Conservation (phyloP, 2,888 invertebrate genomes). For the Volucella inanis region DNA sequence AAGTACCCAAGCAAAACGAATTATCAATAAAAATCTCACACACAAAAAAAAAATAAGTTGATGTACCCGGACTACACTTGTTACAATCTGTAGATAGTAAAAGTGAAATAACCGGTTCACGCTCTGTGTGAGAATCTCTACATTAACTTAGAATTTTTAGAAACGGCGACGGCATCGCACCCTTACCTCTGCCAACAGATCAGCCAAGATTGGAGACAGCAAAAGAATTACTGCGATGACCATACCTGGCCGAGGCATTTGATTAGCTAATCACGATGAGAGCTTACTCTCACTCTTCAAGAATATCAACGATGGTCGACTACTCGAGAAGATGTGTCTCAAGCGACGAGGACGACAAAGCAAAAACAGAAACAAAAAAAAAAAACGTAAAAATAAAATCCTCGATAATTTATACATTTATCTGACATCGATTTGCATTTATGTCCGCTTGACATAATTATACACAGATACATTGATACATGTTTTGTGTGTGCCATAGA, state of each 20-base stretch:
- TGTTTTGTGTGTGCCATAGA: slow-evolving; percentile 38
- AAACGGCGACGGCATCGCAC: background rate
- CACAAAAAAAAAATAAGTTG: slow-evolving; percentile 32
- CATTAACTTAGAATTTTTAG: slow-evolving; percentile 32
- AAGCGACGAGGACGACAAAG: slow-evolving; percentile 21
- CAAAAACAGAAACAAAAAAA: slow-evolving; percentile 15
- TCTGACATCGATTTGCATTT: slow-evolving; percentile 70
- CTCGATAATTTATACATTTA: slow-evolving; percentile 69
- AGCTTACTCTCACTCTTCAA: slow-evolving; percentile 62
- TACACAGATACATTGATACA: slow-evolving; percentile 35
- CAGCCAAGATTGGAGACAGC: slow-evolving; percentile 12
- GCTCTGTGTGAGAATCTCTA: slow-evolving; percentile 54
- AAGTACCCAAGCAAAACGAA: background rate
- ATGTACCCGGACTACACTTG: slow-evolving; percentile 74
- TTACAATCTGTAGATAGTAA: slow-evolving; percentile 74
- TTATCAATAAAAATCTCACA: slow-evolving; percentile 32
- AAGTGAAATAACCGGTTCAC: slow-evolving; percentile 73
- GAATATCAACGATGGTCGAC: slow-evolving; percentile 21
- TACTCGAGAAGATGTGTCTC: slow-evolving; percentile 47
- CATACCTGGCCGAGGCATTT: slow-evolving; percentile 65
- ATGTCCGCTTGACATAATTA: slow-evolving; percentile 75
- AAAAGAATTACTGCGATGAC: slow-evolving; percentile 54
- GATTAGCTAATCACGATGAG: slow-evolving; percentile 69
- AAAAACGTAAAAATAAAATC: slow-evolving; percentile 58
- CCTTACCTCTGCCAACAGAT: background rate